These are phyloP conservation scores for Notolepis coatsorum DNA, from an alignment of 2,797 vertebrate genomes.

Conservation along the genomic window DNA sequence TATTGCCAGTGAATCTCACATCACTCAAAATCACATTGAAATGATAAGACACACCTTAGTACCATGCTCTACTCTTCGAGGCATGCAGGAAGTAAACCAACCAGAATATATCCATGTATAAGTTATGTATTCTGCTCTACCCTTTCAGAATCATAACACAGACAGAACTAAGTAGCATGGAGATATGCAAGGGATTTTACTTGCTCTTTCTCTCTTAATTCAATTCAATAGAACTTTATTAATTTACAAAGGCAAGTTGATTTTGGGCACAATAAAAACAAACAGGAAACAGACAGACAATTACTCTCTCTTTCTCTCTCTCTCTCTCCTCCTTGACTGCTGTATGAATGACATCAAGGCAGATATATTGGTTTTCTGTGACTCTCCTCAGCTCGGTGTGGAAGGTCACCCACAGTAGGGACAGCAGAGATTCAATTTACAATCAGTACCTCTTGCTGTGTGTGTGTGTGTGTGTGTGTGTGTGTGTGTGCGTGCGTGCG, in stretches of 20 bases:
- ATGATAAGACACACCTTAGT: no score
- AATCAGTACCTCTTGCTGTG: constrained; percentile 48
- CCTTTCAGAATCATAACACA: constrained; percentile 10
- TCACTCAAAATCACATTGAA: no score
- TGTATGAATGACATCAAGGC: constrained; percentile 58
- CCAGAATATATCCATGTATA: background rate
- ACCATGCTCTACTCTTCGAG: no score
- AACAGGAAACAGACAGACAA: no score
- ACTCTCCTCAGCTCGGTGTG: constrained; percentile 50
- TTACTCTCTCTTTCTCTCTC: background rate
- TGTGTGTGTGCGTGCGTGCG: constrained; percentile 12
- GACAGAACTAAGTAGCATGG: constrained; percentile 12
- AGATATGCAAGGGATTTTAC: constrained; percentile 11
- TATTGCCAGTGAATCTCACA: no score
- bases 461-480: constrained; percentile 4
- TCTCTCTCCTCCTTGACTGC: constrained; percentile 3
- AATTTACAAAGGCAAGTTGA: no score
- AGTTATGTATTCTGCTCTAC: constrained; percentile 9
- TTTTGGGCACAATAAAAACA: no score
- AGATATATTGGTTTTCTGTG: constrained; percentile 61
- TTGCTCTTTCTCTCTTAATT: no score
- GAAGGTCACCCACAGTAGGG: constrained; percentile 67
- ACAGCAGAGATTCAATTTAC: constrained; percentile 66
- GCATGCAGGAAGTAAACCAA: no score
- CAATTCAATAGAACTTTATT: no score